phyloP scores from a whole-genome alignment of 2,113 vertebrate genomes.

The Grammomys dolichurus region DNA sequence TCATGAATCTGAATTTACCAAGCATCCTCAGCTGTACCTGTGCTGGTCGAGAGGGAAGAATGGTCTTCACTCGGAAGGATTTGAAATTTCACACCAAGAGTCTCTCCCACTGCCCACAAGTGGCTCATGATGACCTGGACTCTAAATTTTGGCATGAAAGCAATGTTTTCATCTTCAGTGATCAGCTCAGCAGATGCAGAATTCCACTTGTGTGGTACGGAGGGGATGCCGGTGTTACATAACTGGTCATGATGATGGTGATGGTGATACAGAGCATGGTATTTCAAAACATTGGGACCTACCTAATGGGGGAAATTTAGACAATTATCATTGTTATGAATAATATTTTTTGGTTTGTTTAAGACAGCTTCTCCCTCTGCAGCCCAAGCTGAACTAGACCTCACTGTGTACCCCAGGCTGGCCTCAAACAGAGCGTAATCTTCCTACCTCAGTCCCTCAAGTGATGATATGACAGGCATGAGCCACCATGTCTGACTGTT shows the following conservation, averaged over 20 bases:
- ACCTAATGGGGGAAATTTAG: neutral
- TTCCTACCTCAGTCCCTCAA: neutral
- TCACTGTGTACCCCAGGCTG: neutral
- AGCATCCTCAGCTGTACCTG: neutral
- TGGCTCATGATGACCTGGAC: neutral
- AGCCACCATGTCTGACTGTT: neutral
- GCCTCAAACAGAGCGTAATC: neutral
- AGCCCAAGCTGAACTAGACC: neutral
- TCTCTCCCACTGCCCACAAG: neutral
- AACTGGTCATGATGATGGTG: neutral
- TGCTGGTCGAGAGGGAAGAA: neutral
- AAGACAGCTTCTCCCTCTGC: neutral
- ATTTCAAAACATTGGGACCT: conserved; percentile 25
- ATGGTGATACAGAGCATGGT: neutral
- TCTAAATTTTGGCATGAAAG: neutral
- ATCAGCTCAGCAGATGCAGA: neutral
- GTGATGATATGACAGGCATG: neutral
- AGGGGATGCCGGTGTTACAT: fast-evolving
- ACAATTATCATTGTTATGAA: neutral
- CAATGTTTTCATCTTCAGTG: neutral
- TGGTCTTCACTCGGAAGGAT: neutral
- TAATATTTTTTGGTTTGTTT: neutral
- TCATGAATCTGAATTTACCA: neutral
- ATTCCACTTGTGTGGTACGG: neutral
- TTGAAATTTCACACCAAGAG: neutral